Percentiles rank a stretch among this genome's conserved stretches.
These are phyloP conservation scores for Drosophila lutescens DNA, from an alignment of 2,888 invertebrate genomes.

Conservation along the genomic window DNA sequence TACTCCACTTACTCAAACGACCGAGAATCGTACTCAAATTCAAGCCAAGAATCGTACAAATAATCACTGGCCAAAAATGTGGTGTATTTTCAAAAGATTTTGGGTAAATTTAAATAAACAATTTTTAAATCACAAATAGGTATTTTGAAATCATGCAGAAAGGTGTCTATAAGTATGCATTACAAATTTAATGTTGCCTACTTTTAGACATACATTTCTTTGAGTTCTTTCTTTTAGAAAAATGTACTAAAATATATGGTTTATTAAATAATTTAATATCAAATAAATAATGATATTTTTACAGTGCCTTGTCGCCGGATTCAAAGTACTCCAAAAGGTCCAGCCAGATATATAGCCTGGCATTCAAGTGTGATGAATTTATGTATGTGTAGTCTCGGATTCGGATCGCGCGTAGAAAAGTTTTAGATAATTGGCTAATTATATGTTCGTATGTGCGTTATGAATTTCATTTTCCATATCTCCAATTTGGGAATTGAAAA, in stretches of 20 bases:
- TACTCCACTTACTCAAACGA: slow-evolving; percentile 26
- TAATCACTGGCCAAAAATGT: neutral
- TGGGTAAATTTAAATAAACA: too few species aligned
- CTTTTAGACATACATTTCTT: too few species aligned
- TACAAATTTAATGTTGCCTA: too few species aligned
- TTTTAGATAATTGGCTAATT: slow-evolving; percentile 73
- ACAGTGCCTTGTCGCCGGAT: slow-evolving; percentile 5
- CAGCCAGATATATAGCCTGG: slow-evolving; percentile 1
- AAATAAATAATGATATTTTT: neutral
- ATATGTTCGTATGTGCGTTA: slow-evolving; percentile 52
- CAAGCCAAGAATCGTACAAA: slow-evolving; percentile 6
- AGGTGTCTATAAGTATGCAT: too few species aligned
- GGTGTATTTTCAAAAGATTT: too few species aligned
- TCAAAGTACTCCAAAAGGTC: slow-evolving; percentile 1
- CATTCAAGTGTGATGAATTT: slow-evolving; percentile 32
- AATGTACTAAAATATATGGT: too few species aligned
- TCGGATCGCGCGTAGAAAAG: slow-evolving; percentile 28
- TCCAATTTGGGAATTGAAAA: slow-evolving; percentile 77
- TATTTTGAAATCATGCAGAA: neutral
- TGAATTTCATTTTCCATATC: slow-evolving; percentile 73
- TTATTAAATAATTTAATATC: too few species aligned
- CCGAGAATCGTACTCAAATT: slow-evolving; percentile 16
- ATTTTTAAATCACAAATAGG: too few species aligned
- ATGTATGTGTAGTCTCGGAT: slow-evolving; percentile 15
- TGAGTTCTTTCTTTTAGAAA: too few species aligned